These are phyloP conservation scores for Lasioglossum pauxillum DNA, from an alignment of 2,888 invertebrate species.

Conservation along the genomic window DNA sequence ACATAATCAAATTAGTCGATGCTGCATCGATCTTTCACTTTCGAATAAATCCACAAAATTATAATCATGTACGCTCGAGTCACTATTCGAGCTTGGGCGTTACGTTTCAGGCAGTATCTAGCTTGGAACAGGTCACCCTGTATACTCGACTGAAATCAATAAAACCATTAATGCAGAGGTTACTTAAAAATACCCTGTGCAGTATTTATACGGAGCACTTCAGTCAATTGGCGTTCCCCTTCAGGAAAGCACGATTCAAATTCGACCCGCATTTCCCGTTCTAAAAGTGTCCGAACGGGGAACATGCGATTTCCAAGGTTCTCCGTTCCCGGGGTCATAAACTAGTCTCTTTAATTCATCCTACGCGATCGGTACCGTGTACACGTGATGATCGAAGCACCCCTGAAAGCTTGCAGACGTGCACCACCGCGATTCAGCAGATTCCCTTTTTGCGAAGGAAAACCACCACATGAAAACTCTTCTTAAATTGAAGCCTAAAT, in stretches of 20 bases:
- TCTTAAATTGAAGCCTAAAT: not conserved
- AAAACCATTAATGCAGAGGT: slow-evolving; percentile 7
- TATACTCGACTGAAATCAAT: slow-evolving; percentile 15
- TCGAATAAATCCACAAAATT: too few relatives aligned
- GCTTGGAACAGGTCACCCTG: not conserved
- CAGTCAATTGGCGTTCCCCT: not conserved
- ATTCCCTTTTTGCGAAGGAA: not conserved
- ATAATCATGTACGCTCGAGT: too few relatives aligned
- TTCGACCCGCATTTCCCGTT: slow-evolving; percentile 5
- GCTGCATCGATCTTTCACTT: too few relatives aligned
- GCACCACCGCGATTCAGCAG: not conserved
- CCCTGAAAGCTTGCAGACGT: not conserved
- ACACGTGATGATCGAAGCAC: not conserved
- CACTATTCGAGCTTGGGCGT: too few relatives aligned
- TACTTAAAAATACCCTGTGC: slow-evolving; percentile 22
- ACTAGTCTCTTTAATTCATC: not conserved
- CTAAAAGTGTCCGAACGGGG: not conserved
- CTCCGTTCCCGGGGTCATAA: not conserved
- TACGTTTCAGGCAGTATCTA: too few relatives aligned
- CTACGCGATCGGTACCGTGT: not conserved
- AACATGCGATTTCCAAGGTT: not conserved
- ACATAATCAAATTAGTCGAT: too few relatives aligned
- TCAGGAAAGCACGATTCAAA: not conserved
- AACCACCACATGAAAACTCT: not conserved
- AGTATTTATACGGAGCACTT: slow-evolving; percentile 20